Evolutionary conservation across 2,113 vertebrate genomes (phyloP).

Genomic region (Oryzias woworae): DNA sequence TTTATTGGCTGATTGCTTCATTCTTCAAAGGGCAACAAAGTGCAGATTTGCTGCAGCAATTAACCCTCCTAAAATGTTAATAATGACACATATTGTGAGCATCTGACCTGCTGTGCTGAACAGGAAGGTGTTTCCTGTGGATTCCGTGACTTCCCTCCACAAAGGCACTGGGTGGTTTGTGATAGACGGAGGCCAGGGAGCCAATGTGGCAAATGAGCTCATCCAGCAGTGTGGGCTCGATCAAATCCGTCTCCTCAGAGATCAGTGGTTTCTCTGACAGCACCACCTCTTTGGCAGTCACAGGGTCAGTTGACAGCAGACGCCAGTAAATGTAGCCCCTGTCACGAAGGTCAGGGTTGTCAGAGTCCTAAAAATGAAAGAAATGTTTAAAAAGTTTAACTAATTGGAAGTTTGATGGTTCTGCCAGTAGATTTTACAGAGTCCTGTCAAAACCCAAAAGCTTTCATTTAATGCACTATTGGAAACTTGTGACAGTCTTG

Average conservation of each 20-base stretch:
- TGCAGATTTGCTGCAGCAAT: neutral
- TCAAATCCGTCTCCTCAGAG: conserved; percentile 96
- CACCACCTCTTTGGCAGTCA: conserved; percentile 97
- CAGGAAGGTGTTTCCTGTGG: conserved; percentile 96
- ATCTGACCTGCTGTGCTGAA: conserved; percentile 92
- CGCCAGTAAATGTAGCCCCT: conserved; percentile 99
- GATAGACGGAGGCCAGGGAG: conserved; percentile 94
- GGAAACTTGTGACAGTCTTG: neutral
- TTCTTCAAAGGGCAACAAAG: too few relatives aligned
- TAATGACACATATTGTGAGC: neutral
- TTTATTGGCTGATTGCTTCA: too few relatives aligned
- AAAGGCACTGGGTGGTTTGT: conserved; percentile 97
- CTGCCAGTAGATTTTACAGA: too few relatives aligned
- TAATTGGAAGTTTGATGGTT: too few relatives aligned
- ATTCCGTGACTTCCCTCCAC: conserved; percentile 98
- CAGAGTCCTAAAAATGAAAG: conserved; percentile 84
- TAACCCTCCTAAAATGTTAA: neutral
- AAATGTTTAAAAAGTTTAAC: too few relatives aligned
- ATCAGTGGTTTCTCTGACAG: conserved; percentile 96
- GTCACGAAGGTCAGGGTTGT: conserved; percentile 98
- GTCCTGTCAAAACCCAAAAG: too few relatives aligned
- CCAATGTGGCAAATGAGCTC: conserved; percentile 98
- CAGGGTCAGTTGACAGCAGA: conserved; percentile 95
- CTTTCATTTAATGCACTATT: neutral
- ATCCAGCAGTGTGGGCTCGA: conserved; percentile 93